Evolutionary conservation across 2,113 vertebrate genomes (phyloP), one percentile per base, ranked within the genome.

Genomic region (Gallinago undulata): DNA sequence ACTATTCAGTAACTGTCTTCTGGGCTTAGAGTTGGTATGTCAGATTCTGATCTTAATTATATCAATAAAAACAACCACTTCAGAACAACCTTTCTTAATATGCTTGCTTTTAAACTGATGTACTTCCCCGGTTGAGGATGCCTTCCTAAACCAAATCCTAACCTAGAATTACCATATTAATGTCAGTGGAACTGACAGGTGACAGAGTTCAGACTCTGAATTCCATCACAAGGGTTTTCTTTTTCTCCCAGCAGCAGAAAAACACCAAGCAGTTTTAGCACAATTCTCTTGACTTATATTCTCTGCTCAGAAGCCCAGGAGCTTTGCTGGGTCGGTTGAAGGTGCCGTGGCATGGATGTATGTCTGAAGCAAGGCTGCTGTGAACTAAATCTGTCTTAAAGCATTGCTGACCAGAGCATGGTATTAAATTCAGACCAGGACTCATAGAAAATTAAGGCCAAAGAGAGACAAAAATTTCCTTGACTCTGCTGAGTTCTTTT

Each of bases 81-180:
- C n/a, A 68, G 86, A 73, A 45, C 69, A 94, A 45, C 27, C 47
- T 89, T 78, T 84, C 63, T 72, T 81, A 80, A 90, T 45, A 88
- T 2, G 4, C 41, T 89, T 87, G 27, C 35, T 94, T 93, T 92
- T 35, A 88, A 92, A 75, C 33, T 47, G 64, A 0, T 11, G 27
- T 84, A 56, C 79, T 94, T 5, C 7, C 50, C 64, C 86, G 72
- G 39, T 21, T 66, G 76, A 83, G 79, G 79, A 86, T 81, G 60
- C 55, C 57, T 95, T 89, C 80, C 68, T 77, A 82, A 96, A 89
- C 79, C 78, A 94, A 89, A 88, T 63, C 79, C 79, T 57, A 84
- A 72, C 73, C 64, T 80, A 67, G 83, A 84, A 90, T 89, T 84
- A 68, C 43, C 68, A 94, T 76, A 87, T 92, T 90, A 94, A 78